Conservation (phyloP, 2,797 vertebrate species). For the Epinephelus malabaricus region DNA sequence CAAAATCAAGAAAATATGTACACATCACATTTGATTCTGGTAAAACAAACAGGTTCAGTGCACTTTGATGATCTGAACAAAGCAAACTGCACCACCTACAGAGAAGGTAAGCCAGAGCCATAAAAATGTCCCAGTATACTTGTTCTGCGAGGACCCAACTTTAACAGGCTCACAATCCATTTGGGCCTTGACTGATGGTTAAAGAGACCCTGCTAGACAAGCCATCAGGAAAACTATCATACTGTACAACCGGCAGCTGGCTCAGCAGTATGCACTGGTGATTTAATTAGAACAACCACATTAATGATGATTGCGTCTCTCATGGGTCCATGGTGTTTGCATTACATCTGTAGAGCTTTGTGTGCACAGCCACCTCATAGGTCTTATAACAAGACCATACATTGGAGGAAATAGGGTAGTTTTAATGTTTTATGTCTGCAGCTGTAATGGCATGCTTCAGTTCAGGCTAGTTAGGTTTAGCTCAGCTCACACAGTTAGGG, state of each 20-base stretch:
- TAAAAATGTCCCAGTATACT: constrained; percentile 22
- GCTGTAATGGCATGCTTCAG: constrained; percentile 49
- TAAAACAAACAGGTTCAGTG: background rate
- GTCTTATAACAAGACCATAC: constrained; percentile 56
- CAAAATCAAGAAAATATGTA: constrained; percentile 15
- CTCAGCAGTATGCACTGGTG: constrained; percentile 72
- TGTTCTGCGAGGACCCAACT: constrained; percentile 28
- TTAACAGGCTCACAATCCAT: constrained; percentile 40
- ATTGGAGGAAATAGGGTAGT: constrained; percentile 58
- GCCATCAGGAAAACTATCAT: constrained; percentile 60
- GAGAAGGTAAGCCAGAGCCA: background rate
- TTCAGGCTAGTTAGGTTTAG: constrained; percentile 42
- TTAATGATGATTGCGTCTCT: constrained; percentile 76
- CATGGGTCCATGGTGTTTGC: constrained; percentile 69
- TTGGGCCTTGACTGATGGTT: constrained; percentile 62
- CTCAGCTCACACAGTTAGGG: constrained; percentile 3
- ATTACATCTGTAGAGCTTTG: constrained; percentile 69
- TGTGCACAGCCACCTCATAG: constrained; percentile 61
- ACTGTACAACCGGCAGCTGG: constrained; percentile 54
- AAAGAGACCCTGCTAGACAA: constrained; percentile 59
- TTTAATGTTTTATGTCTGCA: constrained; percentile 63
- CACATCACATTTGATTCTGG: background rate
- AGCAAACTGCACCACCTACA: background rate
- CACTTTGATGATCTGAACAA: constrained; percentile 21
- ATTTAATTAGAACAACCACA: constrained; percentile 77